Conservation (phyloP, 2,113 vertebrate species). For the Oreochromis tanganicae region DNA sequence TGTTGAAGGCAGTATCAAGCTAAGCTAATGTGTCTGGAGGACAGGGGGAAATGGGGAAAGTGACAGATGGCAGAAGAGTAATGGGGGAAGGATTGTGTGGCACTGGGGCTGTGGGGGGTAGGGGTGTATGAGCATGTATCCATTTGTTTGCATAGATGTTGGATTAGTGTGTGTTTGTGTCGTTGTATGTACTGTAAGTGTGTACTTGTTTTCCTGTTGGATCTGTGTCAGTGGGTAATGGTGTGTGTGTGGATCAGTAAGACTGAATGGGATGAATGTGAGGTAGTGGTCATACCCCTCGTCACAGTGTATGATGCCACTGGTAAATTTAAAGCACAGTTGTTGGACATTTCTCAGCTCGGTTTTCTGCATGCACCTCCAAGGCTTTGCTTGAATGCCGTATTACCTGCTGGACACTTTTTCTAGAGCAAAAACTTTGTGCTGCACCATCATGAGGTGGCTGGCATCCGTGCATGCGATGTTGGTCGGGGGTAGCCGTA, state of each 20-base stretch:
- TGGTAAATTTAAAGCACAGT: neutral
- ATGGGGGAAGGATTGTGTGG: conserved; percentile 51
- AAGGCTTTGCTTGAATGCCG: neutral
- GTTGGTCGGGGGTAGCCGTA: conserved; percentile 48
- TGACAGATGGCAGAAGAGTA: conserved; percentile 47
- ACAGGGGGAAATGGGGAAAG: neutral
- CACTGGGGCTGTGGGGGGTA: conserved; percentile 20
- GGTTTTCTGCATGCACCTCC: neutral
- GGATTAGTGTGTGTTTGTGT: conserved; percentile 24
- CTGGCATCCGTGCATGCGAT: conserved; percentile 44
- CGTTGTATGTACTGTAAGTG: neutral
- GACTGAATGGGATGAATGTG: neutral
- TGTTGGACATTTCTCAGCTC: neutral
- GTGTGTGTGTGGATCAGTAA: neutral
- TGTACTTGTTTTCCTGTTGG: neutral
- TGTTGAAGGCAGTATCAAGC: neutral
- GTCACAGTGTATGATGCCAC: neutral
- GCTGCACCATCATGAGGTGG: conserved; percentile 62
- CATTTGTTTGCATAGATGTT: neutral
- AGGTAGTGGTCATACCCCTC: neutral
- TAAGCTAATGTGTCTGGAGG: neutral
- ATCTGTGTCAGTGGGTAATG: conserved; percentile 22
- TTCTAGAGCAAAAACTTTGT: neutral
- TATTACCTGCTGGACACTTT: neutral
- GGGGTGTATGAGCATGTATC: neutral